Evolutionary conservation across 2,113 vertebrate genomes (phyloP), one percentile per base, ranked within the genome.

Genomic region (Peromyscus polionotus): DNA sequence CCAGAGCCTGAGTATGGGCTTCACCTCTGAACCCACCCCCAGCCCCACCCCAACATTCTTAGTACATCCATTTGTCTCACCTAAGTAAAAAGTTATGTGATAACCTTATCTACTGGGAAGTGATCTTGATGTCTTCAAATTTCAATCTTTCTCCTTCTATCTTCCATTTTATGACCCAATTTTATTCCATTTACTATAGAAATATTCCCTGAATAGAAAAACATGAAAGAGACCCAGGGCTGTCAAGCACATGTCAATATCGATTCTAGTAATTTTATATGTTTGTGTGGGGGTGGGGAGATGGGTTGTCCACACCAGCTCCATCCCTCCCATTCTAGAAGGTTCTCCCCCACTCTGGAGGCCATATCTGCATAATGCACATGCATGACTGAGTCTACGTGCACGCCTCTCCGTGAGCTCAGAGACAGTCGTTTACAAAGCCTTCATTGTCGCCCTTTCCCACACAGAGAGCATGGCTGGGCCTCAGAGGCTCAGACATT

Each of bases 121-220:
- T 7, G 7, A 85, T 65, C 75, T 72, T 65, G 54, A 33, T 4
- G 19, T 51, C 28, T 86, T 33, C 45, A 39, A 72, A 77, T 85
- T 75, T 63, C 90, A 90, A 7, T 39, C 67, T 84, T n/a, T 54
- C 48, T 90, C 54, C 24, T 92, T 67, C 75, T 22, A 5, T 75
- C 42, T 93, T 94, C 68, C 31, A 73, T 51, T 87, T 67, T 68
- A 88, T 94, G 75, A n/a, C 11, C 81, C 48, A 75, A 68, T 90
- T 95, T 89, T 83, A 59, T 95, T 87, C 77, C 0, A 96, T 12
- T n/a, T 80, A 73, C 63, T 94, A 79, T 61, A 93, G 87, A 24
- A 11, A 72, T 68, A 45, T n/a, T 9, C 3, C n/a, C 68, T 77
- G 92, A 87, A 77, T 93, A 48, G 65, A 92, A 91, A 93, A 85